Evolutionary conservation across 53 echinoderm and acorn worm genomes (phyloP).

Genomic region (Zoroaster sp.): DNA sequence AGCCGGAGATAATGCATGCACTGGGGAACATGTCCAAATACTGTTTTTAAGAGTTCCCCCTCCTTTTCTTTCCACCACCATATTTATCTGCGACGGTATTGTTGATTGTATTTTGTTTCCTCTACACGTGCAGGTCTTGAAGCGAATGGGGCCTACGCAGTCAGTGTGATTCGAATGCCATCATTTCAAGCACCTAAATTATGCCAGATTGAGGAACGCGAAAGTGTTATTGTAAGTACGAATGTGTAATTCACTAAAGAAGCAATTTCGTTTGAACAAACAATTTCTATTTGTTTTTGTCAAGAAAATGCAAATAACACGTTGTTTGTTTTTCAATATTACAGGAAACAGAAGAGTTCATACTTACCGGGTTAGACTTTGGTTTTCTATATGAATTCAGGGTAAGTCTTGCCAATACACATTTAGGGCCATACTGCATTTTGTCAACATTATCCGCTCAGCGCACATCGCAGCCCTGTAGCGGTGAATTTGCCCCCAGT

Average conservation of each 20-base stretch:
- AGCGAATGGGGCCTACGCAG: slow-evolving; percentile 32
- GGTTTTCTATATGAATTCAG: slow-evolving; percentile 57
- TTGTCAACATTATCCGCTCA: background rate
- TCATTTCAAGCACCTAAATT: slow-evolving; percentile 30
- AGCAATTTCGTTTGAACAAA: background rate
- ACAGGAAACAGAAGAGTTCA: slow-evolving; percentile 20
- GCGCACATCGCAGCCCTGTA: too few relatives aligned
- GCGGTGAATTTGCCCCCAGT: too few relatives aligned
- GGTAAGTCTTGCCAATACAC: background rate
- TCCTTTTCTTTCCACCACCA: too few relatives aligned
- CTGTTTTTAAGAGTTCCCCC: too few relatives aligned
- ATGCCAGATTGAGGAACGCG: slow-evolving; percentile 23
- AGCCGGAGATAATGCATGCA: too few relatives aligned
- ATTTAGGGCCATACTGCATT: background rate
- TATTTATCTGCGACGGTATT: too few relatives aligned
- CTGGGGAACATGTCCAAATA: too few relatives aligned
- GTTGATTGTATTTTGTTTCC: too few relatives aligned
- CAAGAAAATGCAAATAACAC: background rate
- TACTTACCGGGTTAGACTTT: slow-evolving; percentile 35
- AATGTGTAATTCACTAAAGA: background rate
- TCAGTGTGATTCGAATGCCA: slow-evolving; percentile 44
- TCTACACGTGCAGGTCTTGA: slow-evolving; percentile 8
- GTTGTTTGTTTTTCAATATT: background rate
- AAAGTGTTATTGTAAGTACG: slow-evolving; percentile 31
- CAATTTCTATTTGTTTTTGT: background rate